Evolutionary conservation across 2,888 invertebrate genomes (phyloP).

Genomic region (Halocaridina rubra): DNA sequence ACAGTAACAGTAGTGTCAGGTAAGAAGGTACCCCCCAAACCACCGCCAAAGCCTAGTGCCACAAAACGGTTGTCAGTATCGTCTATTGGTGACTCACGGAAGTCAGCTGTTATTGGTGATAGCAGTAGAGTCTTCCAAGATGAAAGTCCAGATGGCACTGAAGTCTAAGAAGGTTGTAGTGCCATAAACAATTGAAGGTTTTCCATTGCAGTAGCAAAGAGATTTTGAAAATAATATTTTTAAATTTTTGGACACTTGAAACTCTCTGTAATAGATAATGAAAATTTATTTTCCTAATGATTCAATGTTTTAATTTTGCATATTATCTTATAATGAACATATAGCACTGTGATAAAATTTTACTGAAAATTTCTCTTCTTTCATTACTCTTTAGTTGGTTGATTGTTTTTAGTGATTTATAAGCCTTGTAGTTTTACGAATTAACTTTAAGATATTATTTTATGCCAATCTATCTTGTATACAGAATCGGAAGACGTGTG

Average conservation of each 20-base stretch:
- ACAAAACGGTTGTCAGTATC: constrained; percentile 63
- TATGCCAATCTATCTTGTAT: too few relatives aligned
- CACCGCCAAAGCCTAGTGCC: constrained; percentile 64
- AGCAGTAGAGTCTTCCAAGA: constrained; percentile 51
- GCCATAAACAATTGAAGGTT: too few relatives aligned
- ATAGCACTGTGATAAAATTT: background rate
- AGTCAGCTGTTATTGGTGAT: constrained; percentile 34
- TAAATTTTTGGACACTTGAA: too few relatives aligned
- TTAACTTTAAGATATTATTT: too few relatives aligned
- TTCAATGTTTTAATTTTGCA: too few relatives aligned
- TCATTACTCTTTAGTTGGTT: background rate
- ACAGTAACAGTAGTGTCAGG: background rate
- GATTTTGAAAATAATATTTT: too few relatives aligned
- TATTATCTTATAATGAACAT: too few relatives aligned
- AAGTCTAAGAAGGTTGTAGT: constrained; percentile 18
- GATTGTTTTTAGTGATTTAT: constrained; percentile 13
- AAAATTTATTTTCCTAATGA: too few relatives aligned
- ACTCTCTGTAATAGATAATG: too few relatives aligned
- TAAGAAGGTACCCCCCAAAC: constrained; percentile 66
- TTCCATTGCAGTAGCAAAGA: too few relatives aligned
- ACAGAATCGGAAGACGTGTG: too few relatives aligned
- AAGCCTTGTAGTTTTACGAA: constrained; percentile 32
- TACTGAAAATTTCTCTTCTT: background rate
- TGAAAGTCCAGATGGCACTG: constrained; percentile 64
- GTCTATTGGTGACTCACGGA: constrained; percentile 48